A percentile compares a stretch with the other conserved stretches of the same genome.
Conservation (phyloP, 2,888 invertebrate genomes). For the Antheraea assamensis region DNA sequence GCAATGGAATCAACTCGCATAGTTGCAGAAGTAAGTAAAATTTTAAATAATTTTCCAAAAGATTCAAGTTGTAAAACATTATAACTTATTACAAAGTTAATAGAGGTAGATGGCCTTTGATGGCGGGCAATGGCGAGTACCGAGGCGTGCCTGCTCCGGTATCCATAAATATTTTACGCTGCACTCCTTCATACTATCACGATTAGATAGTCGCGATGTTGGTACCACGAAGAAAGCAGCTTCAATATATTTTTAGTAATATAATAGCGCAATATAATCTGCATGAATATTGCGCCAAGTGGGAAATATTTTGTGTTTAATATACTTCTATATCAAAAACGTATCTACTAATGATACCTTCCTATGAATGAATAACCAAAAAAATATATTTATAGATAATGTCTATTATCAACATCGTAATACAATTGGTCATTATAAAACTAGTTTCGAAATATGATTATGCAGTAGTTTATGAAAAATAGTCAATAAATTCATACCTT, state of each 20-base stretch:
- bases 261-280: not conserved
- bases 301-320: too few relatives aligned
- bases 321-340: too few relatives aligned
- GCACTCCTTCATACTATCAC: conserved; percentile 70
- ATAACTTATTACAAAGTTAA: conserved; percentile 28
- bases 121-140: conserved; percentile 57
- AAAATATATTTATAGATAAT: too few relatives aligned
- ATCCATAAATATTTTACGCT: conserved; percentile 73
- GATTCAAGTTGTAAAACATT: not conserved
- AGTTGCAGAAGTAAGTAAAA: too few relatives aligned
- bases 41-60: not conserved
- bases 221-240: conserved; percentile 55
- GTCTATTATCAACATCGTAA: too few relatives aligned
- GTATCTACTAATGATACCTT: too few relatives aligned
- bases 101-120: conserved; percentile 48
- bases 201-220: conserved; percentile 68
- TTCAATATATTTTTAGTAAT: not conserved
- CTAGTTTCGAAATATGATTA: too few relatives aligned
- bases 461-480: too few relatives aligned
- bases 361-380: too few relatives aligned
- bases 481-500: too few relatives aligned
- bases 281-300: not conserved
- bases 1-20: too few relatives aligned
- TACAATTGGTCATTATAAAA: too few relatives aligned
- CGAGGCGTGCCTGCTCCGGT: conserved; percentile 65